Conservation (phyloP, 2,113 vertebrate species). For the Corvus moneduloides region DNA sequence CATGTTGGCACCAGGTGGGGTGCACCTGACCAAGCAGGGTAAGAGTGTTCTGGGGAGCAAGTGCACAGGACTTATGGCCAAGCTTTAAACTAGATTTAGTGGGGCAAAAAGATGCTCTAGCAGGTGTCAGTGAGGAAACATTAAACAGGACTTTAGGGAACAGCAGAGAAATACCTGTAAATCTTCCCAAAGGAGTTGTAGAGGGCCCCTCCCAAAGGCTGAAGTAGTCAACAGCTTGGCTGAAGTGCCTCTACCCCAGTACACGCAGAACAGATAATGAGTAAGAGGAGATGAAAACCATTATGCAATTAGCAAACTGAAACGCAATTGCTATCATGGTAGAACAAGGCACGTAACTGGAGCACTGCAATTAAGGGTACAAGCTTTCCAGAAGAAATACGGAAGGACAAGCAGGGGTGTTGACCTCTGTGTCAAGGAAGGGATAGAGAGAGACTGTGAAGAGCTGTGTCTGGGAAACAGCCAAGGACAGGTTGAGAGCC, state of each 20-base stretch:
- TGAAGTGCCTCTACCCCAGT: background rate
- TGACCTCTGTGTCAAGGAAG: background rate
- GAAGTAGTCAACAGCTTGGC: background rate
- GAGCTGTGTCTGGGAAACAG: background rate
- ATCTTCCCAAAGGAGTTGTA: background rate
- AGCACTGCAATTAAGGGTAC: background rate
- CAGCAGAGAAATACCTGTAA: background rate
- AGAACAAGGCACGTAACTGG: background rate
- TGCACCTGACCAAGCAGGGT: background rate
- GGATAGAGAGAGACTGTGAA: background rate
- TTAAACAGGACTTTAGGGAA: background rate
- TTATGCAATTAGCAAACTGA: background rate
- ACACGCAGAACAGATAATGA: no score
- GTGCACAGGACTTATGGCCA: background rate
- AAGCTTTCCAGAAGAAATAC: background rate
- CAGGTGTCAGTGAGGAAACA: background rate
- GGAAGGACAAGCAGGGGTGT: background rate
- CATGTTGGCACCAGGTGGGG: background rate
- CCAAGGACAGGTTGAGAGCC: background rate
- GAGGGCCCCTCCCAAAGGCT: background rate
- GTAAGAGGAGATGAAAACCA: background rate
- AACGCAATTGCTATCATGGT: no score
- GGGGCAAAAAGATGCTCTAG: background rate
- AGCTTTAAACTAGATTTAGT: background rate
- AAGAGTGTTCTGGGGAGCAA: background rate